phyloP scores from a whole-genome alignment of 2,797 vertebrate species.

The Notamacropus eugenii region DNA sequence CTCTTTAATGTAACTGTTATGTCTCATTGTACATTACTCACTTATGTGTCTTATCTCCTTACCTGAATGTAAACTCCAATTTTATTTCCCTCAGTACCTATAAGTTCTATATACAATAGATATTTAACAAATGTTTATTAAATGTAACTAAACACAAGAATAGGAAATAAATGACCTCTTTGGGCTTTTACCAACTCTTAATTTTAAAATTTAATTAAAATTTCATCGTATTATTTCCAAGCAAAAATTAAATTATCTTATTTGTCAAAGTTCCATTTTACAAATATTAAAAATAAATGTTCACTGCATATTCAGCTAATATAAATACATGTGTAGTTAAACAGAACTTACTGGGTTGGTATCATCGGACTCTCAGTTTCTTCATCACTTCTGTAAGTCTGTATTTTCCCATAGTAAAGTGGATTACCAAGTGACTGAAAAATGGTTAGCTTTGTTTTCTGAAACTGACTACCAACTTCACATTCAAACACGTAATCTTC shows the following conservation, averaged over 20 bases:
- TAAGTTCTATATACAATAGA: background rate
- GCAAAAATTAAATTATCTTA: slow-evolving; percentile 4
- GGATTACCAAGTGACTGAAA: slow-evolving; percentile 96
- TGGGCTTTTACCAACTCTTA: slow-evolving; percentile 13
- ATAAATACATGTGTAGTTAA: background rate
- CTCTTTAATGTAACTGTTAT: background rate
- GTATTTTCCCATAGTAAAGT: slow-evolving; percentile 97
- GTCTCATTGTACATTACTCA: background rate
- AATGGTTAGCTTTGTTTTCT: slow-evolving; percentile 96
- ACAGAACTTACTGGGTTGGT: slow-evolving; percentile 92
- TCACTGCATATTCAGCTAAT: background rate
- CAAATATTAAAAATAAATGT: background rate
- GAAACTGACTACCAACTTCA: slow-evolving; percentile 94
- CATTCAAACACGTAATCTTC: slow-evolving; percentile 98
- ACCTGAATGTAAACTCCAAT: background rate
- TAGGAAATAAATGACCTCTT: background rate
- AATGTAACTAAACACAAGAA: background rate
- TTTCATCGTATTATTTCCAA: background rate
- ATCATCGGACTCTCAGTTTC: slow-evolving; percentile 89
- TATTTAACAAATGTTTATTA: background rate
- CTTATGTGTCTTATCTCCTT: background rate
- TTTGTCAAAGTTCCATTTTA: slow-evolving; percentile 11
- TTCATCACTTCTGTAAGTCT: slow-evolving; percentile 93
- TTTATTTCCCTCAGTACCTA: background rate
- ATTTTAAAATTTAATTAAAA: background rate